Base-by-base conservation (phyloP, 2,797 vertebrate genomes). In the Dendrocincla fuliginosa region DNA sequence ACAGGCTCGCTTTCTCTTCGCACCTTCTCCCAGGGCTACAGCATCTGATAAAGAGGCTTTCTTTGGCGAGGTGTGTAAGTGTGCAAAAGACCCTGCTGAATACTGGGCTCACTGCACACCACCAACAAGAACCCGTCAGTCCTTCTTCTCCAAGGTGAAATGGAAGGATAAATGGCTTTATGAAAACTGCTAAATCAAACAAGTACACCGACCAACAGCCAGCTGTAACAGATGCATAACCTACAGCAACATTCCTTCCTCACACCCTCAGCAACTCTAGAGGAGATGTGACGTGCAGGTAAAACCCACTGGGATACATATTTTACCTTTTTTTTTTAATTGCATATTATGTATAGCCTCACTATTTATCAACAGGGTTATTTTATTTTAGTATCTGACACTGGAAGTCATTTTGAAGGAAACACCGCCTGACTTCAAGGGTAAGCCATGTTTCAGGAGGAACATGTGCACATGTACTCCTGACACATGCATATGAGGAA, bases 391-490 rank as follows among this genome's bases (percentile, higher is more conserved):
- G 37, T 25, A 23, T n/a, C 49, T 35, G 37, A 64, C 18, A 20
- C 18, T 12, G n/a, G 22, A 90, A 80, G 30, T 19, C 0, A 61
- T 44, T 78, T 92, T 39, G n/a, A 75, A 63, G 42, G 73, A 60
- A 80, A 20, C 0, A 1, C 18, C 71, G 49, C 15, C 53, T 65
- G 61, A 73, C 50, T 91, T 71, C 41, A 71, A 74, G 65, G 11
- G 28, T 28, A 61, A 93, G n/a, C 9, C 33, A 3, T 6, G 6
- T 24, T 74, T 77, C 63, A 63, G 67, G 41, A 81, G 46, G 76
- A 87, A 44, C 0, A 0, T 32, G 27, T 32, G 39, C 0, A 0
- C 0, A 2, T 10, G 22, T 2, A 7, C 27, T 71, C 46, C n/a
- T 68, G 65, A 60, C 44, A 27, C 3, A 2, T 1, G 13, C 8